Percentiles rank a stretch among this genome's conserved stretches.
These are phyloP conservation scores for Paramormyrops hopkinsi DNA, from an alignment of 2,797 vertebrate species.

Conservation along the genomic window DNA sequence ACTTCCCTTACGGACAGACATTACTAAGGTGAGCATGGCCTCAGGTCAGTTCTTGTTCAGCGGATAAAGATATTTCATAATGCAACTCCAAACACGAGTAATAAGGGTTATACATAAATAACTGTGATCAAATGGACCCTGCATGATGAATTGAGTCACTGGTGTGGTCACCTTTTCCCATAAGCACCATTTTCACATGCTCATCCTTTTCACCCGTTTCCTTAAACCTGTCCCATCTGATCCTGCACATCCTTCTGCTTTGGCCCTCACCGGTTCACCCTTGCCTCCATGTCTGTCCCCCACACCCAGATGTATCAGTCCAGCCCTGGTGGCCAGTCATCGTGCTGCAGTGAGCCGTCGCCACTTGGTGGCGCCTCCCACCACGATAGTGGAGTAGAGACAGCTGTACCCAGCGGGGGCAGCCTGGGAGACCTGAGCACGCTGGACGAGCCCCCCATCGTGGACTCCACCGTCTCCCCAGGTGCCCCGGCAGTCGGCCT, in stretches of 20 bases:
- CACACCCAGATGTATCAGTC: slow-evolving; percentile 84
- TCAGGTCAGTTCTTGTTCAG: slow-evolving; percentile 23
- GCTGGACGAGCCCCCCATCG: slow-evolving; percentile 78
- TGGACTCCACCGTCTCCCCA: slow-evolving; percentile 78
- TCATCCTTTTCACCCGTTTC: neutral
- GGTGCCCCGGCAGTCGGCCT: slow-evolving; percentile 72
- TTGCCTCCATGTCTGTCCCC: neutral
- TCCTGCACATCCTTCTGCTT: neutral
- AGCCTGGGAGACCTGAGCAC: slow-evolving; percentile 89
- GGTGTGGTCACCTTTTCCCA: neutral
- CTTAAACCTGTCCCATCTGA: neutral
- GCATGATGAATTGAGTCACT: neutral
- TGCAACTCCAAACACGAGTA: neutral
- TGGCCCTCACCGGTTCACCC: neutral
- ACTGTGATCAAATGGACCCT: neutral
- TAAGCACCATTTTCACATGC: neutral
- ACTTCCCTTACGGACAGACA: slow-evolving; percentile 87
- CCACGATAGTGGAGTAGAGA: slow-evolving; percentile 96
- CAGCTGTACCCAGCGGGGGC: slow-evolving; percentile 85
- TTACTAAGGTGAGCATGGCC: slow-evolving; percentile 82
- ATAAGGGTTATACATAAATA: neutral
- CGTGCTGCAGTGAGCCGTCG: slow-evolving; percentile 94
- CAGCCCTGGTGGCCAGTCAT: slow-evolving; percentile 95
- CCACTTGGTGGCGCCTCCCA: slow-evolving; percentile 92
- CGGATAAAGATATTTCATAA: neutral